phyloP scores from a whole-genome alignment of 2,113 vertebrate species.

The Aleadryas rufinucha region DNA sequence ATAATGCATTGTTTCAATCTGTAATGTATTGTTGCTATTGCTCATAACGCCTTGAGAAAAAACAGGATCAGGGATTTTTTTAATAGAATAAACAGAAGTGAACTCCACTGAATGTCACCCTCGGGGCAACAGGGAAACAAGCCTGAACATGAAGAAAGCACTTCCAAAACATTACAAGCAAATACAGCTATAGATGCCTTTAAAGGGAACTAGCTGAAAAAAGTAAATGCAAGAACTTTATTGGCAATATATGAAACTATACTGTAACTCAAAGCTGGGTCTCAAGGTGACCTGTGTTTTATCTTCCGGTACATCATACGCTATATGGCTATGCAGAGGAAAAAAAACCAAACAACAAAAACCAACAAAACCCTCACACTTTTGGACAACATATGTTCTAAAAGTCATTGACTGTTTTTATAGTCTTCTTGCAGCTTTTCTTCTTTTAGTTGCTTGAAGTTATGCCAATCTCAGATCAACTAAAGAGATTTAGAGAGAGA shows the following conservation, averaged over 20 bases:
- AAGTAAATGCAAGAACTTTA: background rate
- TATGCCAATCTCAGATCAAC: background rate
- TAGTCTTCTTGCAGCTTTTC: background rate
- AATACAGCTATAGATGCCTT: background rate
- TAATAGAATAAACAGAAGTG: background rate
- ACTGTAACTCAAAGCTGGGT: background rate
- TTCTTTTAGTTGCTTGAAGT: background rate
- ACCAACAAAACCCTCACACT: background rate
- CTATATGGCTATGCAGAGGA: background rate
- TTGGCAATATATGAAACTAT: background rate
- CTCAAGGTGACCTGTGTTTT: background rate
- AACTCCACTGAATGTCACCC: background rate
- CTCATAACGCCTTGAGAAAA: background rate
- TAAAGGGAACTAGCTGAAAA: background rate
- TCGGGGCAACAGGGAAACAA: background rate
- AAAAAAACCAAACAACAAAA: background rate
- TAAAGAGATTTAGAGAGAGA: background rate
- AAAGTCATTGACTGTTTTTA: background rate
- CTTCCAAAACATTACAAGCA: background rate
- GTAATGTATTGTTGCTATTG: background rate
- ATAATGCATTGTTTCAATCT: background rate
- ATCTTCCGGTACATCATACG: background rate
- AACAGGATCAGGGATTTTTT: background rate
- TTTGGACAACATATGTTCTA: background rate
- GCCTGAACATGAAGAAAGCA: background rate